Base-by-base conservation (phyloP, 2,113 vertebrate genomes). In the Eurystomus gularis region DNA sequence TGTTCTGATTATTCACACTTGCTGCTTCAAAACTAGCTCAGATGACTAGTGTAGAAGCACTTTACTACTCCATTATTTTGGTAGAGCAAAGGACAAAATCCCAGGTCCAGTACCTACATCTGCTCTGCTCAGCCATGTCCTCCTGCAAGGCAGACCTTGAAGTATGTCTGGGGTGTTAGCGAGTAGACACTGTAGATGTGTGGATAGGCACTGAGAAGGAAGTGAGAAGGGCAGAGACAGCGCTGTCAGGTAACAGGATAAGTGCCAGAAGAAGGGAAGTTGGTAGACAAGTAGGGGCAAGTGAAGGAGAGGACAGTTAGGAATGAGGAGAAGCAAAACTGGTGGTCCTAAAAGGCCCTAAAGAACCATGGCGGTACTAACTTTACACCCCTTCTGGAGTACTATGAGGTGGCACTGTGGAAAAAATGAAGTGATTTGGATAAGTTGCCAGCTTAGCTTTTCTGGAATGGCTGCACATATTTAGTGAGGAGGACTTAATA, bases 281-380 rank as follows among this genome's bases (percentile, higher is more conserved):
- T 5, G 5, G 8, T 65, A 24, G 62, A 6, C 14, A 40, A 5
- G 6, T 5, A 24, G 33, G 35, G 46, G 2, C 40, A 26, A 15
- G 23, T 33, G 52, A 82, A 42, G 29, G 35, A 77, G 16, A 58
- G 11, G 13, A 37, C 31, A 26, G 10, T 33, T 48, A 20, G 17
- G 20, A 86, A 52, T 24, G 44, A 61, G 23, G 40, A 25, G 17
- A 88, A 35, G 29, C 23, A 25, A 52, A 70, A 42, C 18, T 23
- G 7, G 5, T 46, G 33, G 3, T 60, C 58, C 52, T 72, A 6
- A 17, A 44, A 65, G 28, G 10, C 5, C 20, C 42, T 40, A 11
- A 76, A 37, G 55, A 31, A 3, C n/a, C 1, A 0, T 9, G 20
- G 42, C 51, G 48, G 17, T 25, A 1, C 33, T 57, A 17, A 6